phyloP scores from a whole-genome alignment of 53 echinoderm and acorn worm genomes.

The Stichopus horrens region DNA sequence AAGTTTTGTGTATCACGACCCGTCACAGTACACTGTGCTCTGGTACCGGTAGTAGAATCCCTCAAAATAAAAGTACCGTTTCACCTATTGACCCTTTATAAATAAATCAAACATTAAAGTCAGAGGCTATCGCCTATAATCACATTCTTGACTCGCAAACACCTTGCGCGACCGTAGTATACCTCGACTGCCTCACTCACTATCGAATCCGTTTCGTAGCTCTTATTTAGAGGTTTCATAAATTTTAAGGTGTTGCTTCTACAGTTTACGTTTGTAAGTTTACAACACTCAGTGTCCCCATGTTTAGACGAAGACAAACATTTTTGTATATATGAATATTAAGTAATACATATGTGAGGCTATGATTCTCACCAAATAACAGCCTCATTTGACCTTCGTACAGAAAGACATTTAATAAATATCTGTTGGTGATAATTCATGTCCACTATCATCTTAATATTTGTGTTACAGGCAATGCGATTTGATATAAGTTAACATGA shows the following conservation, averaged over 20 bases:
- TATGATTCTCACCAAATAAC: neutral
- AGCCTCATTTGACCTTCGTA: neutral
- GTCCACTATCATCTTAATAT: no score
- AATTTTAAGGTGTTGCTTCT: no score
- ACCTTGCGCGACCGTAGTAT: neutral
- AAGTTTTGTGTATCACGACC: neutral
- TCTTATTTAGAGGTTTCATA: no score
- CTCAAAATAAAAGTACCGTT: neutral
- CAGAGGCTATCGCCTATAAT: slow-evolving; percentile 1
- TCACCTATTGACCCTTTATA: neutral
- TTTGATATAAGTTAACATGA: no score
- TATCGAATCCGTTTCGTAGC: no score
- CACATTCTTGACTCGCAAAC: neutral
- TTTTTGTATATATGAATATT: no score
- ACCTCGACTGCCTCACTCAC: neutral
- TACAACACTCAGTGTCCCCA: no score
- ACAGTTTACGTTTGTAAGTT: no score
- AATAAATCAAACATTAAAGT: slow-evolving; percentile 1
- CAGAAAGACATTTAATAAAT: slow-evolving; percentile 2
- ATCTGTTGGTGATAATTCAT: neutral
- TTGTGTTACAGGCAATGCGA: no score
- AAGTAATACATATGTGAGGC: no score
- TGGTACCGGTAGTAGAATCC: neutral
- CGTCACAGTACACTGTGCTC: neutral
- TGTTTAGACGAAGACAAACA: no score